A percentile compares a stretch with the other conserved stretches of the same genome.
Evolutionary conservation across 2,113 vertebrate genomes (phyloP).

Genomic region (Oncorhynchus mykiss): DNA sequence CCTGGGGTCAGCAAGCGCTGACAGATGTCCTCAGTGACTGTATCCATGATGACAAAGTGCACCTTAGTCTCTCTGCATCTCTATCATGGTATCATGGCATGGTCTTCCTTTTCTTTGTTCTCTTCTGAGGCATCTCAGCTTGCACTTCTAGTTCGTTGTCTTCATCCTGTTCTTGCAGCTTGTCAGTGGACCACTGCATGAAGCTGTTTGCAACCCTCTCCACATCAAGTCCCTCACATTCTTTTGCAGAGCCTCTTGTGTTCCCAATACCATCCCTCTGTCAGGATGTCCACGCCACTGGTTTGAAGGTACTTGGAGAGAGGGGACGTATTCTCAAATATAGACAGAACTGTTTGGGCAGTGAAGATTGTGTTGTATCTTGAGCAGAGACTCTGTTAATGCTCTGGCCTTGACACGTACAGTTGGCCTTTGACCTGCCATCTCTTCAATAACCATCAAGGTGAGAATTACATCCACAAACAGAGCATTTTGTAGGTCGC

Average conservation of each 20-base stretch:
- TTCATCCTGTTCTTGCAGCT: slow-evolving; percentile 17
- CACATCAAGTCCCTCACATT: slow-evolving; percentile 22
- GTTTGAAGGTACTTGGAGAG: too few relatives aligned
- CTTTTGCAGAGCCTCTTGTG: slow-evolving; percentile 23
- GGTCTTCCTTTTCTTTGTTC: slow-evolving; percentile 23
- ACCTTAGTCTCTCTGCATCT: slow-evolving; percentile 5
- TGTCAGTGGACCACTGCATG: slow-evolving; percentile 30
- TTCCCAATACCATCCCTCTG: slow-evolving; percentile 13
- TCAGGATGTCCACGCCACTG: slow-evolving; percentile 11
- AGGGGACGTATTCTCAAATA: slow-evolving; percentile 5
- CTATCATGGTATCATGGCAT: slow-evolving; percentile 16
- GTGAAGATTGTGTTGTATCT: slow-evolving; percentile 20
- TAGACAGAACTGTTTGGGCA: slow-evolving; percentile 12
- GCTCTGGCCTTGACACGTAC: too few relatives aligned
- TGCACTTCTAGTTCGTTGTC: neutral
- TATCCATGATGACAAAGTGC: slow-evolving; percentile 31
- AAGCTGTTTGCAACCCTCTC: slow-evolving; percentile 25
- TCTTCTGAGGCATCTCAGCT: slow-evolving; percentile 2
- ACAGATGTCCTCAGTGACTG: slow-evolving; percentile 19
- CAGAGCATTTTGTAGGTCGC: neutral
- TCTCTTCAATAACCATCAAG: too few relatives aligned
- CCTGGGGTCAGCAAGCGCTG: slow-evolving; percentile 16
- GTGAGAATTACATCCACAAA: too few relatives aligned
- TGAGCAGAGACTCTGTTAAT: neutral
- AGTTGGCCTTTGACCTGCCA: too few relatives aligned